Percentiles rank a stretch among this genome's conserved stretches.
Evolutionary conservation across 2,888 invertebrate species (phyloP).

Genomic region (Hetaerina titia): DNA sequence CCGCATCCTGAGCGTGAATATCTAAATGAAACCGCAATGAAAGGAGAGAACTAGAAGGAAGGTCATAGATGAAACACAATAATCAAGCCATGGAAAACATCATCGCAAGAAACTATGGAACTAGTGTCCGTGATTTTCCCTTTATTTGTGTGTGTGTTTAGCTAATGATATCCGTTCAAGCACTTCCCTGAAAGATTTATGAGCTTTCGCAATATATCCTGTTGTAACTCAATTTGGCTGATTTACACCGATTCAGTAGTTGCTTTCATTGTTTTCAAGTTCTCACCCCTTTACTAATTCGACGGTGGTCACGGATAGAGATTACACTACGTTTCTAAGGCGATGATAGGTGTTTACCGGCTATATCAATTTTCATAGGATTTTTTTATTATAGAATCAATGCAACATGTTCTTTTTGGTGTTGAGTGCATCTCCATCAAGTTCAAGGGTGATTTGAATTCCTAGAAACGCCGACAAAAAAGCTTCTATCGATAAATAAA

Average conservation of each 20-base stretch:
- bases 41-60: no score
- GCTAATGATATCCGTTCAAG: no score
- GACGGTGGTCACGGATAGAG: background rate
- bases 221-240: no score
- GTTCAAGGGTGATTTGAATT: constrained; percentile 39
- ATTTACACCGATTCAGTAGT: background rate
- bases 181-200: no score
- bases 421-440: background rate
- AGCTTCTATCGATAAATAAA: constrained; percentile 3
- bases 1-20: no score
- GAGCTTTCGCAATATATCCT: no score
- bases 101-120: no score
- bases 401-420: background rate
- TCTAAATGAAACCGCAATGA: no score
- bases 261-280: background rate
- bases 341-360: background rate
- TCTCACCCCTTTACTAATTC: background rate
- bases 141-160: no score
- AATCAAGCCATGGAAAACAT: no score
- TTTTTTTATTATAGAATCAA: background rate
- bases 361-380: background rate
- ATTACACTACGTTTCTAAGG: background rate
- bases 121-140: no score
- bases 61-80: no score
- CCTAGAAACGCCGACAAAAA: background rate